Conservation (phyloP, 64 coral and sea anemone genomes). For the Dendrophyllia cribrosa region DNA sequence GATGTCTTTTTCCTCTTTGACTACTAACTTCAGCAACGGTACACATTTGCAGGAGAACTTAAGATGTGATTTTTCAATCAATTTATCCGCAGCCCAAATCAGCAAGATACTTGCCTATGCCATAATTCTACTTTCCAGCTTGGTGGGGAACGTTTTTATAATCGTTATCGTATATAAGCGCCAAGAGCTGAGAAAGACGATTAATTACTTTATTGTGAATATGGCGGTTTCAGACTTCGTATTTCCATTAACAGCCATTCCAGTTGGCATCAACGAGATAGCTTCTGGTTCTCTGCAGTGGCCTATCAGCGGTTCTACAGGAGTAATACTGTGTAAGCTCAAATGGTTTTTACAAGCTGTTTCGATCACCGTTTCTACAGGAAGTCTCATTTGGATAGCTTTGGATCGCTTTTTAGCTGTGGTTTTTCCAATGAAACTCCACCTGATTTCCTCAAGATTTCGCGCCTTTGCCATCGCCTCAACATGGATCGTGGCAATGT, state of each 20-base stretch:
- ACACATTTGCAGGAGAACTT: no score
- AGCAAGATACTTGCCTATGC: no score
- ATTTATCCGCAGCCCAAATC: no score
- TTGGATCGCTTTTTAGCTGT: not conserved
- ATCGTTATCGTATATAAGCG: no score
- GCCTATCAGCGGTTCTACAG: not conserved
- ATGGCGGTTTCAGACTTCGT: not conserved
- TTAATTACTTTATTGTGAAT: no score
- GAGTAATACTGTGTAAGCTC: not conserved
- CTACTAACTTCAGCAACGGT: no score
- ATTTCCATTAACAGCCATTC: not conserved
- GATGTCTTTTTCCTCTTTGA: no score
- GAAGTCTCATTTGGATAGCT: constrained; percentile 17
- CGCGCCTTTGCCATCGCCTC: not conserved
- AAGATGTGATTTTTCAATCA: no score
- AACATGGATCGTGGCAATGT: constrained; percentile 1
- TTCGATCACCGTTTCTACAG: not conserved
- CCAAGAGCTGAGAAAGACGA: no score
- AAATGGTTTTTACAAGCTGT: not conserved
- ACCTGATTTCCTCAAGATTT: not conserved
- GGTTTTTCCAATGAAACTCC: not conserved
- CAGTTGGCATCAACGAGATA: not conserved
- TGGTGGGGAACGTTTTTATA: no score
- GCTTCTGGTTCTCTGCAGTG: not conserved
- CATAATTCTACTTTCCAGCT: no score